These are phyloP conservation scores for Drosophila ficusphila DNA, from an alignment of 1,140 invertebrate species.

Conservation along the genomic window DNA sequence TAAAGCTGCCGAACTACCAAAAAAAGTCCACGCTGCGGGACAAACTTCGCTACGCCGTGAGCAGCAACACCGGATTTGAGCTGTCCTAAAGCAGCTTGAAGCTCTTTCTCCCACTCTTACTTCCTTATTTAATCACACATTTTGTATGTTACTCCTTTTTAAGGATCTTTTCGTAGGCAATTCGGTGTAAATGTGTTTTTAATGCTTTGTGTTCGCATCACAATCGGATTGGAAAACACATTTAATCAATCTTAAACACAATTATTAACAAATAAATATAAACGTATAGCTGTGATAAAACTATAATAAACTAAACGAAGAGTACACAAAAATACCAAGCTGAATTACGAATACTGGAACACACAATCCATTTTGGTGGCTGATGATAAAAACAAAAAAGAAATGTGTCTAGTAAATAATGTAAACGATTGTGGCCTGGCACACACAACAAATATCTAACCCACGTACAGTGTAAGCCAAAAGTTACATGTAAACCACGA, in stretches of 20 bases:
- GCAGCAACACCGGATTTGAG: conserved; percentile 99
- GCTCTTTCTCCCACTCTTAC: background rate
- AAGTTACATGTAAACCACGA: conserved; percentile 58
- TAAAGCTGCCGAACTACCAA: conserved; percentile 99
- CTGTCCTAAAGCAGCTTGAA: conserved; percentile 88
- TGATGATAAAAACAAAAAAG: conserved; percentile 8
- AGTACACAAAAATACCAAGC: conserved; percentile 65
- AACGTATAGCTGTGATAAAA: conserved; percentile 82
- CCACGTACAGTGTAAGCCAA: conserved; percentile 47
- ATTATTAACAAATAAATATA: conserved; percentile 68
- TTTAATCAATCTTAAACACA: conserved; percentile 40
- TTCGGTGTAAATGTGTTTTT: conserved; percentile 26
- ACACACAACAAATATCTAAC: conserved; percentile 52
- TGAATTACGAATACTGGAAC: conserved; percentile 49
- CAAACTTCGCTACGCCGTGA: conserved; percentile 98
- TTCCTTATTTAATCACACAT: conserved; percentile 13
- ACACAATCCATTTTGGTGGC: conserved; percentile 40
- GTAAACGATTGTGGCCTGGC: conserved; percentile 38
- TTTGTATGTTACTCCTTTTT: conserved; percentile 36
- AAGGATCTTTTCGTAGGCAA: conserved; percentile 19
- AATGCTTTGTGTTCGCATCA: conserved; percentile 13
- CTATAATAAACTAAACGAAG: conserved; percentile 67
- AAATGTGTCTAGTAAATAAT: conserved; percentile 22
- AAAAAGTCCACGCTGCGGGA: conserved; percentile 97
- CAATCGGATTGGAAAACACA: conserved; percentile 3